Evolutionary conservation across 2,888 invertebrate genomes (phyloP), one percentile per base, ranked within the genome.

Genomic region (Xestia ashworthii): DNA sequence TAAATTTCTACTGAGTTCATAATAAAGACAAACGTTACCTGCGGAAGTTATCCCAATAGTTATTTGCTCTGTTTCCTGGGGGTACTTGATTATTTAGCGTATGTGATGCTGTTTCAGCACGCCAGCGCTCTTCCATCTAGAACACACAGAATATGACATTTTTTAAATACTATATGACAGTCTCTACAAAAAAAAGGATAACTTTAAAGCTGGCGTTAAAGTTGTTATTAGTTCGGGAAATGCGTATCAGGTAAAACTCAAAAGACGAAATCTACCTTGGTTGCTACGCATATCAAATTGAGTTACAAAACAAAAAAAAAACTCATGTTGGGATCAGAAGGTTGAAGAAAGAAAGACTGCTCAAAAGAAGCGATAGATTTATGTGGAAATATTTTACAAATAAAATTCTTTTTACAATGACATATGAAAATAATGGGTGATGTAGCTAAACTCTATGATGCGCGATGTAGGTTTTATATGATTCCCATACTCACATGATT

Each of bases 31-130:
- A 74, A 73, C 66, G 75, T 75, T 98, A 98, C 98, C 99, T 99
- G 96, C 98, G 97, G 94, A 99, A 99, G 95, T 99, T 99, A 93
- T 99, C 99, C 98, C 98, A 99, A 95, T 99, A 99, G 95, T 99
- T 99, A 94, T 99, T 99, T 76, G 99, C 98, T 85, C 99, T 97
- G 94, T 98, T 98, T 48, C 99, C 99, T 55, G 99, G 99, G 60
- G 98, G 98, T 74, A 99, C 99, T 96, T 99, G 98, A 94, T 99
- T 99, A 94, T 99, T 99, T 66, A 99, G 97, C 0, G 98, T 98
- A 86, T 96, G 97, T 88, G 96, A 95, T 32, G 95, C 96, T 0
- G 93, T 95, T 75, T 96, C 96, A 0, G 91, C 94, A 3, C 96
- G 94, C 96, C 96, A 96, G 65, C 96, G 95, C 84, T 97, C 97